A percentile compares a stretch with the other conserved stretches of the same genome.
phyloP scores from a whole-genome alignment of 2,797 vertebrate genomes.

The Nannoperca australis region DNA sequence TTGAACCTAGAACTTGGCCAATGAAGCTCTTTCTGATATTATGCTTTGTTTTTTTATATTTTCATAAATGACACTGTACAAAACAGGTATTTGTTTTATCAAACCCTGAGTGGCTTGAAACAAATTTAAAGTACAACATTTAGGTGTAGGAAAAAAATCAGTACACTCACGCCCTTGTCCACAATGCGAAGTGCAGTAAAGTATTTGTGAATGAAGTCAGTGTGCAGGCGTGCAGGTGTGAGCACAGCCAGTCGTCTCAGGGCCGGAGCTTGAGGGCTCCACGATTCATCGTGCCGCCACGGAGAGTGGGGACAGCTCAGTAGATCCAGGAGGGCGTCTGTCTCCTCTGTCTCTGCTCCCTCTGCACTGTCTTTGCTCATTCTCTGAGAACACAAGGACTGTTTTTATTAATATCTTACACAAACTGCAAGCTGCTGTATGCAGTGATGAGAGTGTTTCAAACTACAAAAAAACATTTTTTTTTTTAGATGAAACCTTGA shows the following conservation, averaged over 20 bases:
- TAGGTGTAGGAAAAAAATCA: not conserved
- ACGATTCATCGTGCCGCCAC: conserved; percentile 74
- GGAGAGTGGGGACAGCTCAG: conserved; percentile 84
- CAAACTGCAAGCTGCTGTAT: not conserved
- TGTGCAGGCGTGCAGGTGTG: conserved; percentile 48
- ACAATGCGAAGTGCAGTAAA: conserved; percentile 83
- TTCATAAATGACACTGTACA: not conserved
- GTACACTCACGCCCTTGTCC: conserved; percentile 83
- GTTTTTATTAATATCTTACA: not conserved
- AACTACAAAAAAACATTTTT: not conserved
- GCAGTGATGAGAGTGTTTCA: not conserved
- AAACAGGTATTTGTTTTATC: not conserved
- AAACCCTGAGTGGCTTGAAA: not conserved
- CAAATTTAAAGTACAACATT: not conserved
- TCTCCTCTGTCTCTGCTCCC: conserved; percentile 67
- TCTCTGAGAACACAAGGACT: conserved; percentile 68
- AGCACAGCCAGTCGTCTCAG: conserved; percentile 82
- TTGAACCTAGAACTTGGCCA: too few species aligned
- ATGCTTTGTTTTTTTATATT: not conserved
- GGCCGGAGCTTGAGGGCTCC: conserved; percentile 77
- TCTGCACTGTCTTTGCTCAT: conserved; percentile 17
- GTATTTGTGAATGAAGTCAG: conserved; percentile 71
- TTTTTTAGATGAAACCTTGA: not conserved
- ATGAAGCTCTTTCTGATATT: not conserved
- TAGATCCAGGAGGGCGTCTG: conserved; percentile 77